Evolutionary conservation across 2,797 vertebrate species (phyloP), one percentile per base, ranked within the genome.

Genomic region (Notamacropus eugenii): DNA sequence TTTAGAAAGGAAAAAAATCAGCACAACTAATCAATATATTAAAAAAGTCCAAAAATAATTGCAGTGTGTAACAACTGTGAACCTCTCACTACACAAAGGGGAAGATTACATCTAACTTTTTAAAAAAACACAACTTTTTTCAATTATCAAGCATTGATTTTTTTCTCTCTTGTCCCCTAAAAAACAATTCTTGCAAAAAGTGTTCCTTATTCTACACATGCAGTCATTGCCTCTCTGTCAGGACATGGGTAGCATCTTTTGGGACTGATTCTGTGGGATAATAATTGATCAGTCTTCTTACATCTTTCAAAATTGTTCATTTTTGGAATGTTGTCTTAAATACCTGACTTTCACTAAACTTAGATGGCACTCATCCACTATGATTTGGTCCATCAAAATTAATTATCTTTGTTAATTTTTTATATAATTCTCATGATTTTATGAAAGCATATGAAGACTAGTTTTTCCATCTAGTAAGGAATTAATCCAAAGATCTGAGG

Each of bases 371-470:
- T 93, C 92, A 91, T 40, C 52, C 34, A 54, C 46, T 50, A 59
- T 91, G 54, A 34, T 62, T 96, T 92, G 93, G 52, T 54, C 87
- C 54, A 90, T 87, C 56, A 56, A 96, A 93, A 52, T 50, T 8
- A 31, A 29, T 91, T 93, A n/a, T 59, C n/a, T 91, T 95, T 14
- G 22, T 94, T 97, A 5, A 90, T 55, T 95, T 96, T 54, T 46
- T n/a, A 11, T 46, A 46, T 87, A 46, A 40, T 74, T 46, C 2
- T 46, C 22, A 27, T 82, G 52, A 29, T 91, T 93, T 94, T 94
- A 90, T 34, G 22, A 57, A 91, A 54, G 0, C 29, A 29, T 91
- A 1, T 67, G 27, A 94, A 54, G 56, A 40, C 6, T 93, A 2
- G 95, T 91, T 95, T 92, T 91, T 31, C 31, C 31, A 95, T 92